Conservation (phyloP, 2,888 invertebrate species). For the Tenthredo mesomela region DNA sequence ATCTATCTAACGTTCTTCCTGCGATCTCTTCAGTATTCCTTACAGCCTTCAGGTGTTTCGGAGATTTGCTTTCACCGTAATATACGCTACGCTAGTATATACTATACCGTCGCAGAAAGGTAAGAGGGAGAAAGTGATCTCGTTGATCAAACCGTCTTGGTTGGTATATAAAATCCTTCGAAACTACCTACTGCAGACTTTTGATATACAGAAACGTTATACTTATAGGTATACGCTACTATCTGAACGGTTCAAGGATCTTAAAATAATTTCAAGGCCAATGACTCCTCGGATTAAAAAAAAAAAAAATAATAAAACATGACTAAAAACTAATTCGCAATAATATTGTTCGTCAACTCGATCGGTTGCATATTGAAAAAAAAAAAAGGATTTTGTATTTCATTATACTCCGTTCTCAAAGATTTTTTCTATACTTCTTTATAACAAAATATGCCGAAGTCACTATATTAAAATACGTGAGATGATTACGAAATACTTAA, state of each 20-base stretch:
- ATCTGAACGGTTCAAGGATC: not conserved
- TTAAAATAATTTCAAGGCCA: not conserved
- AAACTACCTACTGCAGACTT: not conserved
- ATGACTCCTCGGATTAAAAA: not conserved
- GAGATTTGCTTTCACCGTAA: conserved; percentile 44
- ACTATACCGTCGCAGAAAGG: not conserved
- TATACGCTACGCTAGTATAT: not conserved
- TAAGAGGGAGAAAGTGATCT: conserved; percentile 49
- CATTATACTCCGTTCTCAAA: not conserved
- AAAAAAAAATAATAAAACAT: not conserved
- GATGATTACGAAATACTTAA: no score
- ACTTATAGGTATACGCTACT: not conserved
- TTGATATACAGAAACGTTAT: not conserved
- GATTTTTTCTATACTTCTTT: not conserved
- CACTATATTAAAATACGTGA: no score
- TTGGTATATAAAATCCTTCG: not conserved
- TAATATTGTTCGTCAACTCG: not conserved
- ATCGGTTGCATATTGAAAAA: not conserved
- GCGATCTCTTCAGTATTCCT: conserved; percentile 20
- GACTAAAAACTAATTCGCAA: not conserved
- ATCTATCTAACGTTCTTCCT: not conserved
- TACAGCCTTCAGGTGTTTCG: conserved; percentile 45
- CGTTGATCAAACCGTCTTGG: conserved; percentile 18
- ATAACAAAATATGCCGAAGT: not conserved
- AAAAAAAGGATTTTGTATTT: not conserved